phyloP scores from a whole-genome alignment of 1,140 invertebrate genomes.

The Planococcus citri region DNA sequence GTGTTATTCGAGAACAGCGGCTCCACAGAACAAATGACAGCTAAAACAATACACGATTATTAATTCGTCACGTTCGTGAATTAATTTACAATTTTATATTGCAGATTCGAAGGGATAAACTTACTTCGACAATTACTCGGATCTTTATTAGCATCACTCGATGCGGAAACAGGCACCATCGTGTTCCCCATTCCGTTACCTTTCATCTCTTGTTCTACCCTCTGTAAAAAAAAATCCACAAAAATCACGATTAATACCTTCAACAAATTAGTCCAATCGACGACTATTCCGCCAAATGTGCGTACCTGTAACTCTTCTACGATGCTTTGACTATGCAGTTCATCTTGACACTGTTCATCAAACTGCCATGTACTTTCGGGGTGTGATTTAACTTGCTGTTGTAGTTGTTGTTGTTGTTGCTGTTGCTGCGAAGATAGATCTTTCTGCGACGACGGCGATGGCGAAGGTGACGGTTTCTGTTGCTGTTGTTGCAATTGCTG shows the following conservation, averaged over 20 bases:
- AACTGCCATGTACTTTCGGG: background rate
- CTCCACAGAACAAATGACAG: background rate
- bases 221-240: slow-evolving; percentile 35
- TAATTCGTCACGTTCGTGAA: too few relatives aligned
- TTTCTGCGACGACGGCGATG: background rate
- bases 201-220: slow-evolving; percentile 59
- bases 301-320: slow-evolving; percentile 58
- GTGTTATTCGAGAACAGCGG: background rate
- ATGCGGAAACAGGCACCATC: background rate
- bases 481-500: background rate
- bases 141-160: background rate
- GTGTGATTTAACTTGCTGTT: background rate
- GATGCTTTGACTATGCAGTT: slow-evolving; percentile 46
- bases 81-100: background rate
- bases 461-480: background rate
- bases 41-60: background rate
- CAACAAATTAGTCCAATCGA: background rate
- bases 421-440: background rate
- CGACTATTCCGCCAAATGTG: background rate
- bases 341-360: background rate
- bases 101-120: background rate
- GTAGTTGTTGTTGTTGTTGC: background rate
- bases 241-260: background rate
- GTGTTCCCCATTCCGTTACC: slow-evolving; percentile 41
- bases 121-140: slow-evolving; percentile 4